phyloP scores from a whole-genome alignment of 2,113 vertebrate genomes.

The Anarrhichthys ocellatus region DNA sequence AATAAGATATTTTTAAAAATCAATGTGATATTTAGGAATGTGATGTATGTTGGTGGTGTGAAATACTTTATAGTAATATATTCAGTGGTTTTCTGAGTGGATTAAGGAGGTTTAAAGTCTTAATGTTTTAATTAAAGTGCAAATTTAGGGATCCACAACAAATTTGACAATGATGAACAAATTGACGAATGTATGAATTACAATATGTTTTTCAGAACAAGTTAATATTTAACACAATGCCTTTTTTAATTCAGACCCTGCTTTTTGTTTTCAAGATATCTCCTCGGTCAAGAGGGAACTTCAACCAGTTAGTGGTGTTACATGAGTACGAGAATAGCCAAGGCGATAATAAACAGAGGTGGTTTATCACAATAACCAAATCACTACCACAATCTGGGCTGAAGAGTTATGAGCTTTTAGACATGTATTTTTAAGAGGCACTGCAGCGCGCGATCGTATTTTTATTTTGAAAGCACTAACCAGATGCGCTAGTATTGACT shows the following conservation, averaged over 20 bases:
- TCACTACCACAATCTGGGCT: too few species aligned
- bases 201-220: not conserved
- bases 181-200: not conserved
- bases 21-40: not conserved
- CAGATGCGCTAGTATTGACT: not conserved
- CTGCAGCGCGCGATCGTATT: not conserved
- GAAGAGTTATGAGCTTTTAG: too few species aligned
- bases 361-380: too few species aligned
- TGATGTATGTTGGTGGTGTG: not conserved
- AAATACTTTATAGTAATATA: not conserved
- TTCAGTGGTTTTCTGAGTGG: not conserved
- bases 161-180: not conserved
- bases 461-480: conserved; percentile 54
- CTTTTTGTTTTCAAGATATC: not conserved
- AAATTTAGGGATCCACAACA: not conserved
- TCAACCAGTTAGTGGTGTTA: not conserved
- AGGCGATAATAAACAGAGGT: not conserved
- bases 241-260: not conserved
- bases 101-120: not conserved
- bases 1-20: not conserved
- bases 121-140: not conserved
- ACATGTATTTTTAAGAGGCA: too few species aligned
- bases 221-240: not conserved
- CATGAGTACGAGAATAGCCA: not conserved
- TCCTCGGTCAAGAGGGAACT: not conserved